phyloP scores from a whole-genome alignment of 2,113 vertebrate species.

The Lasiurus cinereus region DNA sequence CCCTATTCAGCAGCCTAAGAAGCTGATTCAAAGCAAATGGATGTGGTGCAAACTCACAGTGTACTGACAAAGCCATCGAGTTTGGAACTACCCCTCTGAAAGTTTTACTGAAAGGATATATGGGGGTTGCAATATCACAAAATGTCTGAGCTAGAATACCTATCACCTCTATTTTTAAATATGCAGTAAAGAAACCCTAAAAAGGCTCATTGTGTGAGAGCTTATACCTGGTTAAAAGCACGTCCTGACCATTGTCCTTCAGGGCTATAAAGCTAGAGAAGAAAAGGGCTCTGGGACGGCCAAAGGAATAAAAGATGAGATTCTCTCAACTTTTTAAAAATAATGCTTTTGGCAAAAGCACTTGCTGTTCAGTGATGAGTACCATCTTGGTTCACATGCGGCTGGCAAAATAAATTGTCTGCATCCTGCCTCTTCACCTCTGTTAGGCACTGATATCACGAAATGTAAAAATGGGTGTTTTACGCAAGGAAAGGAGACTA shows the following conservation, averaged over 20 bases:
- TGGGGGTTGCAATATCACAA: neutral
- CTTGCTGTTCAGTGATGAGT: slow-evolving; percentile 56
- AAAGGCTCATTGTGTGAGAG: neutral
- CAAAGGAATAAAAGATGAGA: slow-evolving; percentile 4
- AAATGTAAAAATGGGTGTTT: slow-evolving; percentile 75
- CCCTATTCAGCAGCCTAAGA: neutral
- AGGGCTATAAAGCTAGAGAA: neutral
- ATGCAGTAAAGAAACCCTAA: neutral
- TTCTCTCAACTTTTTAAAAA: slow-evolving; percentile 54
- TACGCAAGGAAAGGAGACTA: slow-evolving; percentile 65
- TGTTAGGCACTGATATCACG: slow-evolving; percentile 58
- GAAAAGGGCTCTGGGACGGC: neutral
- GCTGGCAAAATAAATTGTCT: slow-evolving; percentile 68
- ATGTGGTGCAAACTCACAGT: neutral
- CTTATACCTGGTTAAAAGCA: neutral
- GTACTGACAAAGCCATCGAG: neutral
- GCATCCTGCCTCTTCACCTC: slow-evolving; percentile 64
- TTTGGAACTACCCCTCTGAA: neutral
- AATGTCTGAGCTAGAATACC: neutral
- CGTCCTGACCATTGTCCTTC: neutral
- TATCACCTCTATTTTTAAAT: neutral
- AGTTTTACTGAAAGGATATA: slow-evolving; percentile 17
- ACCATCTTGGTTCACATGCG: slow-evolving; percentile 64
- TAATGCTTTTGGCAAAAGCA: slow-evolving; percentile 66
- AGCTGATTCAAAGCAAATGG: neutral